These are phyloP conservation scores for Eciton burchellii DNA, from an alignment of 1,140 invertebrate genomes.

Conservation along the genomic window DNA sequence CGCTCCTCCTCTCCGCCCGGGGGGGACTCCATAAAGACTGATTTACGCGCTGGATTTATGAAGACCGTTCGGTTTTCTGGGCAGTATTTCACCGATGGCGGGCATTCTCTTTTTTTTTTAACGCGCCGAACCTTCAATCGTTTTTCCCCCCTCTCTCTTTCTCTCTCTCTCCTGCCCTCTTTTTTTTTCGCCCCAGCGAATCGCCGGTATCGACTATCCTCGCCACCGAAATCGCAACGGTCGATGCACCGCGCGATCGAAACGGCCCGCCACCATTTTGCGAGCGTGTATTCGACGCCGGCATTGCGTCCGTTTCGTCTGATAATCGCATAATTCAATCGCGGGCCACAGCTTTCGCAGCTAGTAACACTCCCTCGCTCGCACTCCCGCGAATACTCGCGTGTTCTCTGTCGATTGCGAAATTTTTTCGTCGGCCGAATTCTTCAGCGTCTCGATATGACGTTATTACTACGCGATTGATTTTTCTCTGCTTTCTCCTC, in stretches of 20 bases:
- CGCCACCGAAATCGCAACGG: conserved; percentile 5
- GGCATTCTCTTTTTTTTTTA: conserved; percentile 64
- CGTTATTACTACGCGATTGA: not conserved
- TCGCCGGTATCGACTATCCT: not conserved
- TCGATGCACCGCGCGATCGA: not conserved
- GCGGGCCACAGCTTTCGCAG: not conserved
- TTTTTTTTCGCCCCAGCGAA: conserved; percentile 16
- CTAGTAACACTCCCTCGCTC: not conserved
- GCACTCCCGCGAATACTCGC: not conserved
- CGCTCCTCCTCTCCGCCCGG: conserved; percentile 41
- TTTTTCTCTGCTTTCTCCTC: no score
- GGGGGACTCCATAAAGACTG: conserved; percentile 82
- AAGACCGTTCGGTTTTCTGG: conserved; percentile 82
- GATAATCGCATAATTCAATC: conserved; percentile 67
- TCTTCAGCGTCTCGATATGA: not conserved
- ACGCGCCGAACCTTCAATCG: conserved; percentile 47
- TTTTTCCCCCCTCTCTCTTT: conserved; percentile 22
- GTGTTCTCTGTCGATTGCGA: not conserved
- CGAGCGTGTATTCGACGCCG: not conserved
- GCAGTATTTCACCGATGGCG: conserved; percentile 79
- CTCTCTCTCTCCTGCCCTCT: not conserved
- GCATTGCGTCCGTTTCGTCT: conserved; percentile 11
- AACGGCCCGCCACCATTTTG: not conserved
- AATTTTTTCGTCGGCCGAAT: conserved; percentile 1
- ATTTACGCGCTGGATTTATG: conserved; percentile 84